Percentiles rank a stretch among this genome's conserved stretches.
Evolutionary conservation across 2,113 vertebrate species (phyloP).

Genomic region (Aphyosemion australe): DNA sequence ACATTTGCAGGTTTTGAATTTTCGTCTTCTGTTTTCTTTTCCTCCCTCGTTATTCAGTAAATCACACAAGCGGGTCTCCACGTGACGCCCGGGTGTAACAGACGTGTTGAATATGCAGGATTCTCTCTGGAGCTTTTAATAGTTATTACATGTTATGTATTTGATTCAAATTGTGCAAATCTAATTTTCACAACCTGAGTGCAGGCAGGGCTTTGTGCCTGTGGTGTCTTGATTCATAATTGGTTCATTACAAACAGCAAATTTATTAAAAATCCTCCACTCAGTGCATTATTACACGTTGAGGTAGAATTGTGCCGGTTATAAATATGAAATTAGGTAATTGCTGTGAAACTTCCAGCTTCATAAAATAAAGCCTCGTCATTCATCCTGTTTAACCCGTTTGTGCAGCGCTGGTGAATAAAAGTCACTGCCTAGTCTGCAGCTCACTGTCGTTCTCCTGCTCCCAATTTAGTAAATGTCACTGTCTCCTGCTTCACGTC

Average conservation of each 20-base stretch:
- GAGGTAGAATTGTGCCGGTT: background rate
- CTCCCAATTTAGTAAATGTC: constrained; percentile 1
- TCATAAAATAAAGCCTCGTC: background rate
- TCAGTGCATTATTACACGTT: background rate
- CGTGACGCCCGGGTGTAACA: background rate
- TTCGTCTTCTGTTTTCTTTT: background rate
- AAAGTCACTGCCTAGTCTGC: too few relatives aligned
- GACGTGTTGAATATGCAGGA: background rate
- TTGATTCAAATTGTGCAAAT: background rate
- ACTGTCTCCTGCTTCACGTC: constrained; percentile 1
- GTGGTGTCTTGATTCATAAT: background rate
- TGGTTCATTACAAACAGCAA: background rate
- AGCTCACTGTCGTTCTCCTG: background rate
- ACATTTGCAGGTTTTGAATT: background rate
- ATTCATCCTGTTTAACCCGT: too few relatives aligned
- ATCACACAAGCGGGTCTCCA: background rate
- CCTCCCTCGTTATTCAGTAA: background rate
- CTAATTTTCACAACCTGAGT: background rate
- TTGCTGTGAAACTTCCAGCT: background rate
- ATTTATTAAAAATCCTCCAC: background rate
- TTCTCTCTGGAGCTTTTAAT: too few relatives aligned
- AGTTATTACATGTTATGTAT: background rate
- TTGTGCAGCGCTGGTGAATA: background rate
- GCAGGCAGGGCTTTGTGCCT: background rate
- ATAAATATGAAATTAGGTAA: background rate